phyloP scores from a whole-genome alignment of 1,140 invertebrate genomes.

The Dendrolimus kikuchii region DNA sequence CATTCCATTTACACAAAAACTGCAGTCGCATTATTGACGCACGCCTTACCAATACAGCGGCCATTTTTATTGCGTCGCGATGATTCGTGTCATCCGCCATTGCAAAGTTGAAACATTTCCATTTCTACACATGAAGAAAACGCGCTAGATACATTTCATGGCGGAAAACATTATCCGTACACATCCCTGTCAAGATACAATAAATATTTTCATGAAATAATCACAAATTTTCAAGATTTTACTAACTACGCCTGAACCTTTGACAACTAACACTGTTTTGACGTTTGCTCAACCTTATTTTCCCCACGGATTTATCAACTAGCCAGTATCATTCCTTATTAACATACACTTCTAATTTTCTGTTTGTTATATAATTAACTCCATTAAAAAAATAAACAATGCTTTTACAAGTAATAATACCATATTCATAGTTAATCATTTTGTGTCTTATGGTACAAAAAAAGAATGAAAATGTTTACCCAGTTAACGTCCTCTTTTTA shows the following conservation, averaged over 20 bases:
- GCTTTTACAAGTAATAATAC: too few relatives aligned
- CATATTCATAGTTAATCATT: too few relatives aligned
- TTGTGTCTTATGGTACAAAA: too few relatives aligned
- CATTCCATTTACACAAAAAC: conserved; percentile 15
- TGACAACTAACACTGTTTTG: conserved; percentile 68
- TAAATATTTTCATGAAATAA: conserved; percentile 34
- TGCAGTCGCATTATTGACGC: conserved; percentile 57
- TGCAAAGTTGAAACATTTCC: conserved; percentile 51
- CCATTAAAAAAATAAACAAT: neutral
- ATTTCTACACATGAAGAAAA: conserved; percentile 31
- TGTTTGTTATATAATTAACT: neutral
- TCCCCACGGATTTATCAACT: conserved; percentile 24
- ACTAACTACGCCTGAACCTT: conserved; percentile 55
- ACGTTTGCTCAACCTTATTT: conserved; percentile 48
- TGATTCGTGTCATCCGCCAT: conserved; percentile 71
- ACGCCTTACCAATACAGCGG: conserved; percentile 69
- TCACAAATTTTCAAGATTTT: conserved; percentile 51
- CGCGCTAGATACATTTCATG: conserved; percentile 35
- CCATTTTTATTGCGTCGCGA: conserved; percentile 71
- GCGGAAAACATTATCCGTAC: conserved; percentile 34
- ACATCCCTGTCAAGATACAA: conserved; percentile 40
- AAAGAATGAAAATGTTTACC: too few relatives aligned
- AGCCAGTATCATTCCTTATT: conserved; percentile 53
- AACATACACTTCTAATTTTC: conserved; percentile 10
- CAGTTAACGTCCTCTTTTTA: too few relatives aligned